Base-by-base conservation (phyloP, 2,113 vertebrate species). In the Herpailurus yagouaroundi region DNA sequence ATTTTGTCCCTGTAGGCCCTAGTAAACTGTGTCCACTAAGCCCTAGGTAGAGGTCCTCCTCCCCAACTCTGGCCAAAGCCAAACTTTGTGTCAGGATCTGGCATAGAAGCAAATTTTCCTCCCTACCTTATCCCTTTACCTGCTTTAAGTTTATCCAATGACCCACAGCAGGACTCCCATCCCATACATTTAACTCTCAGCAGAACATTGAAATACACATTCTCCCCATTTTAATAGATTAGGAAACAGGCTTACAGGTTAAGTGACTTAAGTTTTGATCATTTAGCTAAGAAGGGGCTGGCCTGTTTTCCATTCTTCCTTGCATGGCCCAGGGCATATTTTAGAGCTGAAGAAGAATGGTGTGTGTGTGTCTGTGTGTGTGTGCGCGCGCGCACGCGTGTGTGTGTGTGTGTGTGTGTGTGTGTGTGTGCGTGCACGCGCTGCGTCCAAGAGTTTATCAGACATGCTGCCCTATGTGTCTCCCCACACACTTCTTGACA, bases 301-400 rank as follows among this genome's bases (percentile, higher is more conserved):
- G 36, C 29, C 23, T 79, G 73, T 63, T 79, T 94, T 87, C 36
- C 73, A n/a, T 79, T 66, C 73, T 79, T 79, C 31, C 45, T 87
- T 5, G 3, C 48, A 10, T 77, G 57, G 71, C 45, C 71, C 45
- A 25, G 71, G 9, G 19, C 16, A 27, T 69, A 31, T 87, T 87
- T 87, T 57, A 87, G 60, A 87, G 60, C 21, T 86, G 23, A 73
- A 86, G 71, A 94, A 85, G 25, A 38, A 55, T 76, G 31, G 80
- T 41, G 18, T 64, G 73, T 64, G 57, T 89, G 23, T 38, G 68
- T 23, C 52, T 25, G n/a, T 36, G 21, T 36, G 57, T 23, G 57
- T 9, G 57, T 23, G 57, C 36, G 3, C 36, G 36, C 36, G 57
- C n/a, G n/a, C n/a, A n/a, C n/a, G n/a, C n/a, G n/a, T n/a, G n/a